These are phyloP conservation scores for Phalloptychus januarius DNA, from an alignment of 2,797 vertebrate species.

Conservation along the genomic window DNA sequence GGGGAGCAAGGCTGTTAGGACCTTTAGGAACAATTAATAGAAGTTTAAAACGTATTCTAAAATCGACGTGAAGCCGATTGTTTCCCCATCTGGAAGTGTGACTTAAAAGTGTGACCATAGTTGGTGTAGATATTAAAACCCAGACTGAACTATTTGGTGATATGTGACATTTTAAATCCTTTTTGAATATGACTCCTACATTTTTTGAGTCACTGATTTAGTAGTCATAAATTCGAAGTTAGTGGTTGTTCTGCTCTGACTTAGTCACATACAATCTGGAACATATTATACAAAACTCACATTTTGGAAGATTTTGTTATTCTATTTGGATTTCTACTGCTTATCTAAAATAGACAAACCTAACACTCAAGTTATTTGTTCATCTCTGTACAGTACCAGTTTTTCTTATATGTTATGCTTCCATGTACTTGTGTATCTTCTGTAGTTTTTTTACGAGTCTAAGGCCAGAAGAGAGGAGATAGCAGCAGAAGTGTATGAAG, in stretches of 20 bases:
- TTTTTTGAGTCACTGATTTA: neutral
- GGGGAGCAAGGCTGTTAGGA: too few relatives aligned
- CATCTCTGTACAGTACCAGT: neutral
- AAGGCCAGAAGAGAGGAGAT: constrained; percentile 87
- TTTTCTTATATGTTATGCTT: neutral
- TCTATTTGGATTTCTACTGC: too few relatives aligned
- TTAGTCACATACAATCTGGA: neutral
- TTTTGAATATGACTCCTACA: neutral
- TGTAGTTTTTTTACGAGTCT: constrained; percentile 86
- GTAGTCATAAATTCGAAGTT: neutral
- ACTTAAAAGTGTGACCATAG: neutral
- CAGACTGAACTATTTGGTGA: neutral
- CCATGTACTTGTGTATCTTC: neutral
- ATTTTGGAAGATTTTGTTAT: too few relatives aligned
- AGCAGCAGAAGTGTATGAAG: constrained; percentile 93
- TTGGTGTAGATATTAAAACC: neutral
- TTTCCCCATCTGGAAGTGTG: neutral
- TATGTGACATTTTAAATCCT: neutral
- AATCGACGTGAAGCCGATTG: neutral
- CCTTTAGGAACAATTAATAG: too few relatives aligned
- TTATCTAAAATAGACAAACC: neutral
- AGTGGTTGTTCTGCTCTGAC: neutral
- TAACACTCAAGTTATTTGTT: neutral
- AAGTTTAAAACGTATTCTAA: neutral
- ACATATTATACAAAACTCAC: too few relatives aligned